phyloP scores from a whole-genome alignment of 2,888 invertebrate species.

The Zele albiditarsus region DNA sequence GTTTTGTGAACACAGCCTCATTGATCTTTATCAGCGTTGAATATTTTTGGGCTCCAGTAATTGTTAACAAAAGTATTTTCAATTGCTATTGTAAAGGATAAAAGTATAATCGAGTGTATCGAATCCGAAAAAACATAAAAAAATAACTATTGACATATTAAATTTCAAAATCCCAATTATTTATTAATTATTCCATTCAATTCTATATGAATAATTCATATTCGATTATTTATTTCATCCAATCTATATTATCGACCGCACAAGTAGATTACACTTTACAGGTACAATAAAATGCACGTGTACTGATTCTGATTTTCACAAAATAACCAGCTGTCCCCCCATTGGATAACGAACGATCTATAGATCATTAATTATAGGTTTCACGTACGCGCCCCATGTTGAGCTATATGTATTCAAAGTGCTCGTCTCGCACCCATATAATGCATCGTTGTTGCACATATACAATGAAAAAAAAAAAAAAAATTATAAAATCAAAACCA shows the following conservation, averaged over 20 bases:
- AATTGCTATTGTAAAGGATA: too few relatives aligned
- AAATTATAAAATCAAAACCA: background rate
- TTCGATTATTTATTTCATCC: background rate
- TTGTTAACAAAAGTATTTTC: too few relatives aligned
- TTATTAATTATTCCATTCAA: background rate
- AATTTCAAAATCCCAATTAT: background rate
- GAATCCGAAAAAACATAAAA: too few relatives aligned
- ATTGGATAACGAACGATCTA: conserved; percentile 43
- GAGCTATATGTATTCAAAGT: background rate
- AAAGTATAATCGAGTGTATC: too few relatives aligned
- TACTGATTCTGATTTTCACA: conserved; percentile 39
- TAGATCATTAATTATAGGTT: conserved; percentile 43
- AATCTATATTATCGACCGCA: conserved; percentile 39
- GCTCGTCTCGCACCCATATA: background rate
- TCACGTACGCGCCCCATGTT: background rate
- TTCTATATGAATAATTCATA: conserved; percentile 3
- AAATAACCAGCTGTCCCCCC: conserved; percentile 42
- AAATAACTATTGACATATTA: background rate
- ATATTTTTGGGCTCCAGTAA: too few relatives aligned
- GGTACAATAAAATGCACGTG: conserved; percentile 29
- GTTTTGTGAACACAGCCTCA: too few relatives aligned
- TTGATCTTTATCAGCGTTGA: too few relatives aligned
- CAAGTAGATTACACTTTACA: conserved; percentile 44
- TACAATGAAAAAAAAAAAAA: background rate
- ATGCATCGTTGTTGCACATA: conserved; percentile 1